A percentile compares a stretch with the other conserved stretches of the same genome.
These are phyloP conservation scores for Globodera rostochiensis DNA, from an alignment of 1,140 invertebrate genomes.

Conservation along the genomic window DNA sequence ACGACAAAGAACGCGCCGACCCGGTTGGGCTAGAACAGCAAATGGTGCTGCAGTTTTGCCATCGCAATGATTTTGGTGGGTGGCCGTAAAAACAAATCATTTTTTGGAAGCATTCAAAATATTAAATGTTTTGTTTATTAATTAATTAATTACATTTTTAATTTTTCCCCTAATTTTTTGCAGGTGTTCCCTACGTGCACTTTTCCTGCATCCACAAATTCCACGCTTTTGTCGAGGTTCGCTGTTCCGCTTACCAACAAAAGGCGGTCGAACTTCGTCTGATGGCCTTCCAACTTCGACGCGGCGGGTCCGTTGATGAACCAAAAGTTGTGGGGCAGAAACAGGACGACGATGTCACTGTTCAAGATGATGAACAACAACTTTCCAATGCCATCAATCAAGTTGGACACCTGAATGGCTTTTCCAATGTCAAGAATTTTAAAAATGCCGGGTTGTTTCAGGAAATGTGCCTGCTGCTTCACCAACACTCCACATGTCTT, in stretches of 20 bases:
- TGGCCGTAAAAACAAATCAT: neutral
- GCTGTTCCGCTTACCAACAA: constrained; percentile 7
- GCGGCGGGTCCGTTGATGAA: neutral
- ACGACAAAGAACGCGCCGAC: neutral
- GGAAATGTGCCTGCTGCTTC: constrained; percentile 11
- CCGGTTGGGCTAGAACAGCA: neutral
- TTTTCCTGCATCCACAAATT: constrained; percentile 6
- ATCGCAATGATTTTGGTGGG: neutral
- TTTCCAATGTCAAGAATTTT: neutral
- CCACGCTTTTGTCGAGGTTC: constrained; percentile 7
- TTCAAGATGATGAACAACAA: neutral
- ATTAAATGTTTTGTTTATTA: too few relatives aligned
- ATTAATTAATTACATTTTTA: too few relatives aligned
- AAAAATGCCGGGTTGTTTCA: neutral
- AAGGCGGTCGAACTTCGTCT: constrained; percentile 13
- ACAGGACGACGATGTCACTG: neutral
- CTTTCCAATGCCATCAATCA: neutral
- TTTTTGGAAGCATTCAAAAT: too few relatives aligned
- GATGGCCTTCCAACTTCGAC: constrained; percentile 2
- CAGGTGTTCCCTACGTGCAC: neutral
- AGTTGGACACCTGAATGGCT: neutral
- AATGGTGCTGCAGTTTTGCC: neutral
- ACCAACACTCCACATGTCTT: constrained; percentile 6
- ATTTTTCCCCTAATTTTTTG: neutral
- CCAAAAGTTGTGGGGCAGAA: too few relatives aligned